Evolutionary conservation across 2,888 invertebrate genomes (phyloP).

Genomic region (Conus canariensis): DNA sequence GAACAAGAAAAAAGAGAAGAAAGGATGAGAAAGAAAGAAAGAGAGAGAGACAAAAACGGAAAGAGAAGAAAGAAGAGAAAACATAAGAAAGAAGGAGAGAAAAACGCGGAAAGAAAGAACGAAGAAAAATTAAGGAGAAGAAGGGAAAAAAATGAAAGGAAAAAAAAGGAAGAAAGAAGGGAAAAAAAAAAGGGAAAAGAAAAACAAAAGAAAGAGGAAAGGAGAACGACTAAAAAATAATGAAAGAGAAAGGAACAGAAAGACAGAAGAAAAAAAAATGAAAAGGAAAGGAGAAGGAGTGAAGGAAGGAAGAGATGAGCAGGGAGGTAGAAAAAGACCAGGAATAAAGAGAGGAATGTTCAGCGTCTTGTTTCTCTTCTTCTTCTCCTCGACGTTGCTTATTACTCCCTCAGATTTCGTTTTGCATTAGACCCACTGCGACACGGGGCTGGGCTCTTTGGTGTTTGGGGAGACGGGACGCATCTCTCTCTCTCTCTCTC

Average conservation of each 20-base stretch:
- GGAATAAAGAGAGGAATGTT: neutral
- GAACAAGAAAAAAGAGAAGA: neutral
- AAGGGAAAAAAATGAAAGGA: neutral
- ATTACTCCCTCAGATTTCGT: too few relatives aligned
- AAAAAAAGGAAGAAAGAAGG: neutral
- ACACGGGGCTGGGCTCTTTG: too few relatives aligned
- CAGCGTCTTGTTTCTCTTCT: too few relatives aligned
- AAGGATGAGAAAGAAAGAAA: neutral
- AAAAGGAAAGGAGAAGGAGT: too few relatives aligned
- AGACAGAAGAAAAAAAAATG: neutral
- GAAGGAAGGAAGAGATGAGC: neutral
- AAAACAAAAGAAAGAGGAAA: neutral
- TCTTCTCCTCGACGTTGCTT: too few relatives aligned
- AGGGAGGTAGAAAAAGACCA: neutral
- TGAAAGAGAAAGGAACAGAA: neutral
- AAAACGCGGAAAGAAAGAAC: neutral
- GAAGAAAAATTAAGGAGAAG: neutral
- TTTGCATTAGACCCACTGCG: too few relatives aligned
- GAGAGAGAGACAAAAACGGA: neutral
- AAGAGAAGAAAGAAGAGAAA: neutral
- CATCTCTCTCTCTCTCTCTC: constrained; percentile 9
- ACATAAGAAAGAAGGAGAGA: neutral
- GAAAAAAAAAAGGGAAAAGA: neutral
- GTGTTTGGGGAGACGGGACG: too few relatives aligned
- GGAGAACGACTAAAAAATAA: neutral